phyloP scores from a whole-genome alignment of 1,140 invertebrate species.

The Oncopodura yosiiana region DNA sequence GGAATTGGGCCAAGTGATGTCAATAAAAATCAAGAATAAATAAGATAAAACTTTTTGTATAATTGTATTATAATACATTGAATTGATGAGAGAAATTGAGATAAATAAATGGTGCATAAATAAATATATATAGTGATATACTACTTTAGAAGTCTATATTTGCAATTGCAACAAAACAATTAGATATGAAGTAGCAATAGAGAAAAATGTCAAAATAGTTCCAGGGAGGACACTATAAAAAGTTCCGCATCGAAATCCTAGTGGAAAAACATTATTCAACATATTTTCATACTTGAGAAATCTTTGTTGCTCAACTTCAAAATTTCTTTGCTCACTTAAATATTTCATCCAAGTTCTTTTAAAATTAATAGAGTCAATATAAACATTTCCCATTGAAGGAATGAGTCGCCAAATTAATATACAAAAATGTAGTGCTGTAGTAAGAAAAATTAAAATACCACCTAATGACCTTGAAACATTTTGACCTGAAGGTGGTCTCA shows the following conservation, averaged over 20 bases:
- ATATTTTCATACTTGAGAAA: neutral
- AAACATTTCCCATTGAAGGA: neutral
- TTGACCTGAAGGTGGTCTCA: neutral
- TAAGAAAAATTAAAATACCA: slow-evolving; percentile 1
- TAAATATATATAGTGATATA: too few relatives aligned
- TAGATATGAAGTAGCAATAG: slow-evolving; percentile 6
- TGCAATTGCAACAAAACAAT: slow-evolving; percentile 11
- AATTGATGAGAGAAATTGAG: neutral
- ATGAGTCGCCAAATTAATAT: neutral
- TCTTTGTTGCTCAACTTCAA: neutral
- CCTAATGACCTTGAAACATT: neutral
- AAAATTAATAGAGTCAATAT: neutral
- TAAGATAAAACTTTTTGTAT: neutral
- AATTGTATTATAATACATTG: neutral
- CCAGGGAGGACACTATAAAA: slow-evolving; percentile 6
- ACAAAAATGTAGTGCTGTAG: neutral
- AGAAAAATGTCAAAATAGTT: slow-evolving; percentile 13
- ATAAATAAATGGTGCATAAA: too few relatives aligned
- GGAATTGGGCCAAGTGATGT: neutral
- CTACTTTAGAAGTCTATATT: too few relatives aligned
- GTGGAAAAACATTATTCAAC: slow-evolving; percentile 7
- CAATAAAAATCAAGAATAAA: neutral
- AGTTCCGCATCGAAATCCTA: slow-evolving; percentile 2
- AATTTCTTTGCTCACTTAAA: neutral
- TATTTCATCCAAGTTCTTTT: neutral